phyloP scores from a whole-genome alignment of 2,113 vertebrate species.

The Mionectes macconnelli region DNA sequence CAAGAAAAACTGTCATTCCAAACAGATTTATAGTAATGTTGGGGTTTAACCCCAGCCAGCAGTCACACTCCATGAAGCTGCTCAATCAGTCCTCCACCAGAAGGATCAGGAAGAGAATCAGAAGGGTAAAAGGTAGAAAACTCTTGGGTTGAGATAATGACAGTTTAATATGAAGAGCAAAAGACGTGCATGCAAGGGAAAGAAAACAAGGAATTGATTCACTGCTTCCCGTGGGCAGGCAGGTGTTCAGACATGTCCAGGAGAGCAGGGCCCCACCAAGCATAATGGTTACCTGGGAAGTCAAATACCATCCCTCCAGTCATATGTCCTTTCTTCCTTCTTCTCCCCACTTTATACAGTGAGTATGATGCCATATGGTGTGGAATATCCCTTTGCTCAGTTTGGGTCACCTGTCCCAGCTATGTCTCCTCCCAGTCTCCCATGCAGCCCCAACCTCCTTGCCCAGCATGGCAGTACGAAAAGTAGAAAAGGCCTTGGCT shows the following conservation, averaged over 20 bases:
- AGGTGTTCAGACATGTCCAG: not conserved
- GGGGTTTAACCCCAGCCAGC: not conserved
- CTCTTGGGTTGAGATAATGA: not conserved
- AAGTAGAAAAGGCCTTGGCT: not conserved
- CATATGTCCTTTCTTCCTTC: not conserved
- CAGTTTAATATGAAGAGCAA: not conserved
- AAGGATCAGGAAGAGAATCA: not conserved
- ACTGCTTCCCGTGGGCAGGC: not conserved
- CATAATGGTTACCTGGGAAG: not conserved
- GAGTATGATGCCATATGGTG: not conserved
- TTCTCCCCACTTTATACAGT: not conserved
- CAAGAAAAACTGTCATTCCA: not conserved
- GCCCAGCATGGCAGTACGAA: fast-evolving
- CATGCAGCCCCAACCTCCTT: fast-evolving
- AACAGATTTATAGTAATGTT: not conserved
- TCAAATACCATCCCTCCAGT: not conserved
- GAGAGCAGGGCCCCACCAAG: fast-evolving
- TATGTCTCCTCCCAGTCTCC: not conserved
- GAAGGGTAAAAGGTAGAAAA: not conserved
- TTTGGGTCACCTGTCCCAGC: not conserved
- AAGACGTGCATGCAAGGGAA: fast-evolving
- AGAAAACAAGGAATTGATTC: not conserved
- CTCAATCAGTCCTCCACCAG: not conserved
- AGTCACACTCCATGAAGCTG: not conserved
- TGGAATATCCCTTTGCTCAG: not conserved